phyloP scores from a whole-genome alignment of 2,797 vertebrate genomes.

The Morelia viridis region DNA sequence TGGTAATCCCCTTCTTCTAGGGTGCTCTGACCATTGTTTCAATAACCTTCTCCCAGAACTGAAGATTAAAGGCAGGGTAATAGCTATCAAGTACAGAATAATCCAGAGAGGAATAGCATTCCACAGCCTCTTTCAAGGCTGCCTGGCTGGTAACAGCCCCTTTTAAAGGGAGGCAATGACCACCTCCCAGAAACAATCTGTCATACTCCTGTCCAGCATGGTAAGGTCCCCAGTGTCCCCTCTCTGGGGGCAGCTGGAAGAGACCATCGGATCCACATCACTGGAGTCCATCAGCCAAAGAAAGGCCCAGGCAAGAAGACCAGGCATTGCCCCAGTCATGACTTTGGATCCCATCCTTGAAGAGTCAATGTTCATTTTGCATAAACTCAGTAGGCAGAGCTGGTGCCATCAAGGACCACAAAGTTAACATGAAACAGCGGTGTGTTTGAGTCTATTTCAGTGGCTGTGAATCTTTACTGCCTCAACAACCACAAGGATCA shows the following conservation, averaged over 20 bases:
- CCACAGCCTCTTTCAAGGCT: not conserved
- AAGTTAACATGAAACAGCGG: constrained; percentile 43
- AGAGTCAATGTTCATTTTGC: not conserved
- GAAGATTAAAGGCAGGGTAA: not conserved
- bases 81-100: not conserved
- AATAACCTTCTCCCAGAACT: not conserved
- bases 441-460: constrained; percentile 28
- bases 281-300: not conserved
- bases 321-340: no score
- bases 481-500: not conserved
- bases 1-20: not conserved
- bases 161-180: not conserved
- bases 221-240: not conserved
- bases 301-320: not conserved
- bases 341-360: no score
- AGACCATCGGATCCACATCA: not conserved
- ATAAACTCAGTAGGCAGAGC: not conserved
- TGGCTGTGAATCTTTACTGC: constrained; percentile 35
- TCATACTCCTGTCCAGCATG: no score
- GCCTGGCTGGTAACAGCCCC: no score
- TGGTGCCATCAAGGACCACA: constrained; percentile 43
- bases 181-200: not conserved
- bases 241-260: not conserved
- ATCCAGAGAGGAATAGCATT: not conserved
- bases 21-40: not conserved